A percentile compares a stretch with the other conserved stretches of the same genome.
These are phyloP conservation scores for Halichoerus grypus DNA, from an alignment of 2,113 vertebrate genomes.

Conservation along the genomic window DNA sequence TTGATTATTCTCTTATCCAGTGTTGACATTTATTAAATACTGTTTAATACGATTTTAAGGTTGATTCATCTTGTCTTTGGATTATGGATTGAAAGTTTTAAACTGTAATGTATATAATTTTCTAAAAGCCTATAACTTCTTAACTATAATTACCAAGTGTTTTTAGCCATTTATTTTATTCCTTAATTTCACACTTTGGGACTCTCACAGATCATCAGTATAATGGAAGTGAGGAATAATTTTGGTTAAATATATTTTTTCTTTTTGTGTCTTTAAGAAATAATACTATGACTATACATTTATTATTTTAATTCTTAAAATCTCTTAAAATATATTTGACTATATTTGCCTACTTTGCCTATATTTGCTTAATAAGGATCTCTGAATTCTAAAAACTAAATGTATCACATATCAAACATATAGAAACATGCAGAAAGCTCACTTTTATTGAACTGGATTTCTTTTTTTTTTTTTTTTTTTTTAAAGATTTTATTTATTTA, in stretches of 20 bases:
- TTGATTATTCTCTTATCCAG: neutral
- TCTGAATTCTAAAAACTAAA: neutral
- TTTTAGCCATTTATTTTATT: conserved; percentile 35
- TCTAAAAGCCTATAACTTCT: neutral
- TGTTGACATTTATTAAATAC: neutral
- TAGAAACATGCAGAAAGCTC: neutral
- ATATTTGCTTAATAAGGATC: neutral
- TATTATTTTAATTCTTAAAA: conserved; percentile 38
- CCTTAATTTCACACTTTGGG: neutral
- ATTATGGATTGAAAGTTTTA: neutral
- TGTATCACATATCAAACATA: neutral
- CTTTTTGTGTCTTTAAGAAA: neutral
- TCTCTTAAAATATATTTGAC: neutral
- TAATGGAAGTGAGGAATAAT: neutral
- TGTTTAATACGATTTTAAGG: neutral
- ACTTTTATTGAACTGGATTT: neutral
- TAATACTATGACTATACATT: neutral
- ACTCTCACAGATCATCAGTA: neutral
- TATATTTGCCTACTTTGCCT: neutral
- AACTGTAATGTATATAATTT: neutral
- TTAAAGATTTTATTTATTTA: no score
- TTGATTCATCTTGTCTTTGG: neutral
- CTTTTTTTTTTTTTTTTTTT: neutral
- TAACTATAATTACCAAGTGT: neutral
- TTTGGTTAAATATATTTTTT: conserved; percentile 8